Conservation (phyloP, 2,113 vertebrate species). For the Sebastes schlegelii region DNA sequence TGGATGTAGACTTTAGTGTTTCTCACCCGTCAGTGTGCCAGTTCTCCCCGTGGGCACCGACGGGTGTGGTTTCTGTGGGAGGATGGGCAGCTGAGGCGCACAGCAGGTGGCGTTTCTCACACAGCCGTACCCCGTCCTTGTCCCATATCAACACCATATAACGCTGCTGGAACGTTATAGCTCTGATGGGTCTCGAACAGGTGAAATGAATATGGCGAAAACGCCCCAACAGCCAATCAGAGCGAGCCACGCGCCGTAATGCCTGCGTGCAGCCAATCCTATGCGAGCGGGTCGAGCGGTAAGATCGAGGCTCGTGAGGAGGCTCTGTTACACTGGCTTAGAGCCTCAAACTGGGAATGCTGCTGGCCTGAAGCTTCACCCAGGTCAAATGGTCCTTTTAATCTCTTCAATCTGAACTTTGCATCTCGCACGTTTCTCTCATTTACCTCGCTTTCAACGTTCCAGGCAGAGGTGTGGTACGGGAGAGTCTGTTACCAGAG, state of each 20-base stretch:
- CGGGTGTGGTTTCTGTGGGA: constrained; percentile 64
- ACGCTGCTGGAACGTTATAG: constrained; percentile 50
- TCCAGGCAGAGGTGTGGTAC: background rate
- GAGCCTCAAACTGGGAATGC: constrained; percentile 28
- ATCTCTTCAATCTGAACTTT: constrained; percentile 24
- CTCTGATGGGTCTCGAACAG: constrained; percentile 72
- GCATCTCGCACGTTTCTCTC: constrained; percentile 1
- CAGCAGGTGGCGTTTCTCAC: constrained; percentile 78
- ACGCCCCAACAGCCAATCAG: constrained; percentile 47
- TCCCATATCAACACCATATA: constrained; percentile 70
- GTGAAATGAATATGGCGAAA: constrained; percentile 63
- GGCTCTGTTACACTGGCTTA: constrained; percentile 25
- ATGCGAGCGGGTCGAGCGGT: constrained; percentile 9
- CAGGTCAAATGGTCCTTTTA: constrained; percentile 40
- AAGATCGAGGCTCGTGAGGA: constrained; percentile 5
- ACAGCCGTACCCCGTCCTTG: constrained; percentile 51
- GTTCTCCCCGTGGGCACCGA: constrained; percentile 14
- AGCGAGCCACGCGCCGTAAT: background rate
- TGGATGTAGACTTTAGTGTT: constrained; percentile 59
- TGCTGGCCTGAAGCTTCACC: constrained; percentile 24
- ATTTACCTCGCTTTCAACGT: constrained; percentile 21
- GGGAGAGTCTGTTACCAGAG: too few relatives aligned
- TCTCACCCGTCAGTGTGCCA: constrained; percentile 25
- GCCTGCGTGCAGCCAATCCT: constrained; percentile 28
- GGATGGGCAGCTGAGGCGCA: constrained; percentile 70